phyloP scores from a whole-genome alignment of 2,888 invertebrate genomes.

The Cerceris rybyensis region DNA sequence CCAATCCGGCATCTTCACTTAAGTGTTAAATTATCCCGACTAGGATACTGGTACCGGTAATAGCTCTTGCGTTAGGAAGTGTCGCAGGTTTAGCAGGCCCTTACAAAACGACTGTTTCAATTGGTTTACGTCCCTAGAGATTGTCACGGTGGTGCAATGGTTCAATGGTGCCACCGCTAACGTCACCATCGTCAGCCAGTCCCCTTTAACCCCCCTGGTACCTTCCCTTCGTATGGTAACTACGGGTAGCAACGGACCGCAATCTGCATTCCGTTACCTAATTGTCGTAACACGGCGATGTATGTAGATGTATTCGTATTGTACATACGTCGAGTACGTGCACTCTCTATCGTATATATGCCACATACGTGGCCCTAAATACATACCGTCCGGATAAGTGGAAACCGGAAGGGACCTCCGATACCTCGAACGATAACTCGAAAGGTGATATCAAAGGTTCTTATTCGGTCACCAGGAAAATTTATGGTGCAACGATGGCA shows the following conservation, averaged over 20 bases:
- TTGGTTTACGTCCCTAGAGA: conserved; percentile 72
- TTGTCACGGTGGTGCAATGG: conserved; percentile 69
- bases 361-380: conserved; percentile 2
- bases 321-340: conserved; percentile 37
- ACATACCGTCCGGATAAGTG: conserved; percentile 26
- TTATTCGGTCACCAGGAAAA: conserved; percentile 39
- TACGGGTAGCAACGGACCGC: conserved; percentile 74
- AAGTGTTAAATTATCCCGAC: conserved; percentile 53
- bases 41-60: conserved; percentile 29
- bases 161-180: conserved; percentile 56
- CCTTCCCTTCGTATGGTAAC: conserved; percentile 73
- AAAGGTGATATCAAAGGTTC: conserved; percentile 38
- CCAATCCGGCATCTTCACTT: conserved; percentile 37
- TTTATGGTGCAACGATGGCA: conserved; percentile 25
- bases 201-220: conserved; percentile 59
- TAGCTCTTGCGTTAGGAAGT: conserved; percentile 51
- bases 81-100: conserved; percentile 64
- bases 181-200: conserved; percentile 53
- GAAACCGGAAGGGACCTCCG: conserved; percentile 21
- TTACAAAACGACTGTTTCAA: conserved; percentile 71
- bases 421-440: conserved; percentile 16
- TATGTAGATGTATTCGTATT: conserved; percentile 66
- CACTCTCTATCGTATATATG: conserved; percentile 7
- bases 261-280: conserved; percentile 79
- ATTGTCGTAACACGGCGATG: conserved; percentile 75